These are phyloP conservation scores for Tauraco erythrolophus DNA, from an alignment of 2,113 vertebrate species.

Conservation along the genomic window DNA sequence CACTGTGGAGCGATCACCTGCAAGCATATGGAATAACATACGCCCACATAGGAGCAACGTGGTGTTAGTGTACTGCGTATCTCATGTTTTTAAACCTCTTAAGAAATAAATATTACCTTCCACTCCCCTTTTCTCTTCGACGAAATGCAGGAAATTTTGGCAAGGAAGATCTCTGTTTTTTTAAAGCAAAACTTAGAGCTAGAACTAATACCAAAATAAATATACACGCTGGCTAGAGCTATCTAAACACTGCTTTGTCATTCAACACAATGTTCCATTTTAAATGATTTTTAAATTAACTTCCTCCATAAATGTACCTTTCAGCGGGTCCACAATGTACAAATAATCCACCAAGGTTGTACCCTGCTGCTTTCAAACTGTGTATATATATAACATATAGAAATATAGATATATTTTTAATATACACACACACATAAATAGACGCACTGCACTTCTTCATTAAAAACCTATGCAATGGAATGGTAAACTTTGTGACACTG, in stretches of 20 bases:
- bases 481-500: background rate
- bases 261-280: background rate
- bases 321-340: background rate
- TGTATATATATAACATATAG: background rate
- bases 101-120: background rate
- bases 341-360: background rate
- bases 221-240: background rate
- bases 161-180: background rate
- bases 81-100: background rate
- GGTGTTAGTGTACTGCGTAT: background rate
- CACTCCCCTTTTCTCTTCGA: background rate
- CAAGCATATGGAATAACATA: background rate
- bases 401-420: background rate
- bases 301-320: background rate
- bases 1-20: rapidly evolving
- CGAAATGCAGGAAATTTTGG: background rate
- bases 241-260: background rate
- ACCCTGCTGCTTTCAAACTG: background rate
- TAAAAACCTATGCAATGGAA: background rate
- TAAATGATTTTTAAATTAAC: background rate
- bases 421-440: background rate
- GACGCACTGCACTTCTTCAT: background rate
- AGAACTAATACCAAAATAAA: background rate
- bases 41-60: rapidly evolving
- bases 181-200: background rate